phyloP scores from a whole-genome alignment of 2,888 invertebrate species.

The Plebejus argus region DNA sequence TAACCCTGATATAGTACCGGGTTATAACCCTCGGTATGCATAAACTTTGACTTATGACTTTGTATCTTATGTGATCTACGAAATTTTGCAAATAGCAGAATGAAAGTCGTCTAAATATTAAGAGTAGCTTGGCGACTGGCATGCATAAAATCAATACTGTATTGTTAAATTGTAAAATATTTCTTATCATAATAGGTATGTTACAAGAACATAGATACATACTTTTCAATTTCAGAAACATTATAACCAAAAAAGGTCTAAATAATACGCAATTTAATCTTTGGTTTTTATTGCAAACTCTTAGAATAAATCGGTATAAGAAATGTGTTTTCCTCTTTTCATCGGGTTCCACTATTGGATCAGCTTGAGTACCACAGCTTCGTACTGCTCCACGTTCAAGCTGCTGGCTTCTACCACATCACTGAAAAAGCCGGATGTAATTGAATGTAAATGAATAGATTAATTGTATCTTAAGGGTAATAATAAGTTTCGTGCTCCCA shows the following conservation, averaged over 20 bases:
- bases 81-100: too few species aligned
- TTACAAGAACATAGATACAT: too few species aligned
- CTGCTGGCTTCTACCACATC: conserved; percentile 55
- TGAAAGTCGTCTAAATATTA: too few species aligned
- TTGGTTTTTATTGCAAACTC: not conserved
- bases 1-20: not conserved
- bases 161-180: too few species aligned
- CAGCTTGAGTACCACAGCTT: conserved; percentile 67
- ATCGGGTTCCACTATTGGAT: conserved; percentile 38
- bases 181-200: too few species aligned
- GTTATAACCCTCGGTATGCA: not conserved
- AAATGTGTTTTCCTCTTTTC: not conserved
- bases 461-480: too few species aligned
- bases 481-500: not conserved
- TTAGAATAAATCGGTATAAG: not conserved
- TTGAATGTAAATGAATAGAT: too few species aligned
- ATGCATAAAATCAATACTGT: not conserved
- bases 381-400: conserved; percentile 59
- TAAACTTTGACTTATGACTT: not conserved
- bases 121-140: not conserved
- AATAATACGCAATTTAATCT: not conserved
- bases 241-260: not conserved
- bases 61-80: not conserved
- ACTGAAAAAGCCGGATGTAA: too few species aligned
- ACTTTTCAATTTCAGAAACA: too few species aligned